Percentiles rank a stretch among this genome's conserved stretches.
phyloP scores from a whole-genome alignment of 92 coral and sea anemone species.

The Umimayanthus kanabou region DNA sequence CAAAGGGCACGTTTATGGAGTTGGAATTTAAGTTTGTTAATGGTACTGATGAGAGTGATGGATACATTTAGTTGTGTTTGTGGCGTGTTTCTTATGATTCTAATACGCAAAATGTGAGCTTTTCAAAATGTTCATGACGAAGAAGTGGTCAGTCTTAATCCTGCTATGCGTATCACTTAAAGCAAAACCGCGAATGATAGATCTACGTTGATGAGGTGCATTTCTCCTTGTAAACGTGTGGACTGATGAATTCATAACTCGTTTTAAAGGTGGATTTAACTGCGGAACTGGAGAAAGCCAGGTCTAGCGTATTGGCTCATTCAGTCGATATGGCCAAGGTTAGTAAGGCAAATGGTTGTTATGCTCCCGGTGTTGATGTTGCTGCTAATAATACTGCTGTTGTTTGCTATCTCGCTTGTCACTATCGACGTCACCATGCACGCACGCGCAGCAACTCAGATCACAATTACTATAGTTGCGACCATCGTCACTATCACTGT shows the following conservation, averaged over 20 bases:
- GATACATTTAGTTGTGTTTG: too few relatives aligned
- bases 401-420: neutral
- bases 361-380: too few relatives aligned
- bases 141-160: too few relatives aligned
- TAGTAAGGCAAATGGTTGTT: neutral
- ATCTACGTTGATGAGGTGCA: neutral
- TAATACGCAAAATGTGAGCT: neutral
- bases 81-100: too few relatives aligned
- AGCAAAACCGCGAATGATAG: neutral
- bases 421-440: neutral
- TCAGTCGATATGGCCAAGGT: slow-evolving; percentile 81
- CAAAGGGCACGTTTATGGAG: too few relatives aligned
- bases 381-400: neutral
- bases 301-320: slow-evolving; percentile 71
- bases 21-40: too few relatives aligned
- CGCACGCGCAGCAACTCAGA: neutral
- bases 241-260: neutral
- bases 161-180: too few relatives aligned
- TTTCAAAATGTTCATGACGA: too few relatives aligned
- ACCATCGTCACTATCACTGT: neutral
- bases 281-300: slow-evolving; percentile 87
- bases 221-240: neutral
- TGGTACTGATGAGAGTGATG: too few relatives aligned
- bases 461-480: neutral
- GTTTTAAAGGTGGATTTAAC: slow-evolving; percentile 68